Evolutionary conservation across 2,888 invertebrate genomes (phyloP).

Genomic region (Holacanthella duospinosa): DNA sequence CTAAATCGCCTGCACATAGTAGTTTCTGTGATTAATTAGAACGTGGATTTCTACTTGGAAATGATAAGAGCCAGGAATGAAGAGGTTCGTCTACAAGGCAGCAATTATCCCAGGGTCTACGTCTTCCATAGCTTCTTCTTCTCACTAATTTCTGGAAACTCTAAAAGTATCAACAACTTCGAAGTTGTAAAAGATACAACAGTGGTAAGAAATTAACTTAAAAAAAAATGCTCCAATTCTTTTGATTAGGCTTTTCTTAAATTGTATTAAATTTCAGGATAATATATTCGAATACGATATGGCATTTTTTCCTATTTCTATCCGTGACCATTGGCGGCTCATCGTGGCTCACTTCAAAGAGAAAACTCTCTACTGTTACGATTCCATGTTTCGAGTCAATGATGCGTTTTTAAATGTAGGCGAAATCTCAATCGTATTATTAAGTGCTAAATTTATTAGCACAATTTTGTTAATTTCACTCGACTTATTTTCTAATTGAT

Average conservation of each 20-base stretch:
- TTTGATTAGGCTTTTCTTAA: constrained; percentile 3
- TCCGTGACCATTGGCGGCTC: constrained; percentile 93
- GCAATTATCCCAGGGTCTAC: background rate
- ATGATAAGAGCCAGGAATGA: constrained; percentile 69
- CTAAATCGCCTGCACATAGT: background rate
- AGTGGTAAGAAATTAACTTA: constrained; percentile 83
- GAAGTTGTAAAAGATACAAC: constrained; percentile 49
- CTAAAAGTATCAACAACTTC: constrained; percentile 51
- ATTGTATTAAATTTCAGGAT: constrained; percentile 44
- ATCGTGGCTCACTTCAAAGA: constrained; percentile 69
- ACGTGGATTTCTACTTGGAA: constrained; percentile 95
- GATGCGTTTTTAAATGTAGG: constrained; percentile 48
- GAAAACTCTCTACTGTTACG: constrained; percentile 67
- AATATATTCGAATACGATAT: constrained; percentile 78
- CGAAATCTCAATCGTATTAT: background rate
- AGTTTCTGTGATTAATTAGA: constrained; percentile 40
- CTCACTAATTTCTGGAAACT: constrained; percentile 62
- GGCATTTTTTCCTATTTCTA: constrained; percentile 79
- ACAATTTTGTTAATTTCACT: background rate
- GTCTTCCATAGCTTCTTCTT: background rate
- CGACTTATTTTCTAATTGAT: background rate
- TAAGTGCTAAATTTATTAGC: background rate
- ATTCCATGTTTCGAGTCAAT: constrained; percentile 83
- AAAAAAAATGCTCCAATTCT: no score
- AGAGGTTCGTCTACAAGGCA: constrained; percentile 45